Evolutionary conservation across 1,140 invertebrate species (phyloP), one percentile per base, ranked within the genome.

Genomic region (Sipha flava): DNA sequence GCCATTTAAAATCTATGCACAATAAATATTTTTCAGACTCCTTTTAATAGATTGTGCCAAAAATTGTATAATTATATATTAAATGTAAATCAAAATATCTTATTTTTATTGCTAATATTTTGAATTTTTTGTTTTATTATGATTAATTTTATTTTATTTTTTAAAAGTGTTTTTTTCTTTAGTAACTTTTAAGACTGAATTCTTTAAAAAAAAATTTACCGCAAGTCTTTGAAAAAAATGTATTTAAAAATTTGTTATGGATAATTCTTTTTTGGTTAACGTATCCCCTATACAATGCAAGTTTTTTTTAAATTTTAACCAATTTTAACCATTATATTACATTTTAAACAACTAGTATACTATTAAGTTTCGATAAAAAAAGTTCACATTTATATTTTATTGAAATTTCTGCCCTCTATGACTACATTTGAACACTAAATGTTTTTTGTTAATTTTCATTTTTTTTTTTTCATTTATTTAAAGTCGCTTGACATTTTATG

Each of bases 141-240:
- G 43, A 70, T 70, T 59, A 31, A 59, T 59, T 47, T 45, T 29
- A 45, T 70, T 75, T 54, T 57, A 26, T 57, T 75, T 75, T 34
- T 23, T n/a, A 57, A 57, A 59, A 26, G 45, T 54, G 70, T 47
- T 80, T 85, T 85, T 0, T 75, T 77, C 34, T 77, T 18, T 77
- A 77, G 73, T 57, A 59, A 77, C 52, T 37, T 37, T 57, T 77
- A 77, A 77, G 73, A 77, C 73, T 77, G 73, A 77, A 77, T 59
- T 54, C 49, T 43, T 43, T 59, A 29, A 43, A 40, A 77, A 75
- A 31, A 73, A 75, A 47, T 75, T 57, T 31, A 75, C 72, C 31
- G 31, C 10, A 40, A 59, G 49, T 77, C 52, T 59, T 57, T 10
- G 34, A 34, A 31, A 77, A 4, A 75, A 54, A 49, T 31, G 47